Conservation (phyloP, 1,140 invertebrate species). For the Bombus waltoni region DNA sequence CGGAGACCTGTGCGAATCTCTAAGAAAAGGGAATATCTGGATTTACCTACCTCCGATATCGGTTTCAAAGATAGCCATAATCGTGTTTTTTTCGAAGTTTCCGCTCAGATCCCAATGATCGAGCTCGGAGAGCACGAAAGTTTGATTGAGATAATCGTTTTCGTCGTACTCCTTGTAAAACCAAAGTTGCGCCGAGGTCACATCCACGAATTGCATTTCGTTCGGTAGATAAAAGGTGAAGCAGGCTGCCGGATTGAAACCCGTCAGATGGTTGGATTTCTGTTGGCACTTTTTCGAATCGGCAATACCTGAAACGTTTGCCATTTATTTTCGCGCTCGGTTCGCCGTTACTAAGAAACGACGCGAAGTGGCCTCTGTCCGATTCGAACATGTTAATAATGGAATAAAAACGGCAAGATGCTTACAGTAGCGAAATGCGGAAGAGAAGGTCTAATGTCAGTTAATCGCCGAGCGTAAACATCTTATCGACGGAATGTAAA, state of each 20-base stretch:
- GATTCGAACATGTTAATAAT: not conserved
- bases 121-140: slow-evolving; percentile 91
- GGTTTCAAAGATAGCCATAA: slow-evolving; percentile 89
- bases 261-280: slow-evolving; percentile 76
- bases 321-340: not conserved
- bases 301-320: slow-evolving; percentile 59
- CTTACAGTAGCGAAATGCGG: not conserved
- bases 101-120: slow-evolving; percentile 88
- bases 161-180: slow-evolving; percentile 88
- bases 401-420: not conserved
- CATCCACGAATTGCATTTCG: slow-evolving; percentile 88
- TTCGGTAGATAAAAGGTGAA: slow-evolving; percentile 87
- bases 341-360: not conserved
- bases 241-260: slow-evolving; percentile 86
- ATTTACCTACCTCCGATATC: slow-evolving; percentile 84
- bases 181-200: slow-evolving; percentile 90
- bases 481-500: not conserved
- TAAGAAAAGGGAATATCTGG: not conserved
- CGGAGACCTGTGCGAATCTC: not conserved
- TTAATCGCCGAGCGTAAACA: not conserved
- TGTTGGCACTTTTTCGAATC: slow-evolving; percentile 75
- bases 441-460: not conserved
- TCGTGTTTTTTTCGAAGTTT: slow-evolving; percentile 88
- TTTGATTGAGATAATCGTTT: slow-evolving; percentile 86
- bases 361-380: not conserved